These are phyloP conservation scores for Eristalis intricaria DNA, from an alignment of 2,888 invertebrate genomes.

Conservation along the genomic window DNA sequence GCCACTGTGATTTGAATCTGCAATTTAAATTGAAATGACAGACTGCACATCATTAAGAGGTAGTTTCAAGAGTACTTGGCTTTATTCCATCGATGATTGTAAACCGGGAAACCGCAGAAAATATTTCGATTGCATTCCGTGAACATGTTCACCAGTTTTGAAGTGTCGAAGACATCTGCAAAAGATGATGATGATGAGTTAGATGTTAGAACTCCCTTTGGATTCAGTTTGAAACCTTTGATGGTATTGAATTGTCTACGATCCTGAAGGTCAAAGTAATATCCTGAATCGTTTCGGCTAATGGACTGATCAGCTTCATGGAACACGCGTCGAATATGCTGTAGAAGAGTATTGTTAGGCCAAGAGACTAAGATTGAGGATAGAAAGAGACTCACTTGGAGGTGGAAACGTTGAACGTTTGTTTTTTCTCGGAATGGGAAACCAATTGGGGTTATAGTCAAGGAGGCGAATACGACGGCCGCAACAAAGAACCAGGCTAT, in stretches of 20 bases:
- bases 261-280: slow-evolving; percentile 82
- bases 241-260: slow-evolving; percentile 73
- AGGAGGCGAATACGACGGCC: slow-evolving; percentile 75
- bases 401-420: slow-evolving; percentile 82
- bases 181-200: not conserved
- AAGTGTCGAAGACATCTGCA: slow-evolving; percentile 73
- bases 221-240: slow-evolving; percentile 19
- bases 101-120: slow-evolving; percentile 78
- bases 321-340: slow-evolving; percentile 82
- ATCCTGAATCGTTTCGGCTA: slow-evolving; percentile 81
- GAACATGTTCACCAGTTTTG: slow-evolving; percentile 71
- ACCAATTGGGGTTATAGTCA: slow-evolving; percentile 82
- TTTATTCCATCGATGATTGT: slow-evolving; percentile 76
- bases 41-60: not conserved
- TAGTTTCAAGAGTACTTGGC: slow-evolving; percentile 22
- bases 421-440: slow-evolving; percentile 83
- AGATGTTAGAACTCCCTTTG: not conserved
- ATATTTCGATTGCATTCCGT: slow-evolving; percentile 75
- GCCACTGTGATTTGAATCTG: slow-evolving; percentile 73
- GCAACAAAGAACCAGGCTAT: slow-evolving; percentile 73
- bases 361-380: not conserved
- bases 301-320: slow-evolving; percentile 79
- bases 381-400: slow-evolving; percentile 80
- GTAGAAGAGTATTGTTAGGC: not conserved
- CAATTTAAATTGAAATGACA: not conserved